Conservation (phyloP, 2,113 vertebrate species). For the Cavia aperea region DNA sequence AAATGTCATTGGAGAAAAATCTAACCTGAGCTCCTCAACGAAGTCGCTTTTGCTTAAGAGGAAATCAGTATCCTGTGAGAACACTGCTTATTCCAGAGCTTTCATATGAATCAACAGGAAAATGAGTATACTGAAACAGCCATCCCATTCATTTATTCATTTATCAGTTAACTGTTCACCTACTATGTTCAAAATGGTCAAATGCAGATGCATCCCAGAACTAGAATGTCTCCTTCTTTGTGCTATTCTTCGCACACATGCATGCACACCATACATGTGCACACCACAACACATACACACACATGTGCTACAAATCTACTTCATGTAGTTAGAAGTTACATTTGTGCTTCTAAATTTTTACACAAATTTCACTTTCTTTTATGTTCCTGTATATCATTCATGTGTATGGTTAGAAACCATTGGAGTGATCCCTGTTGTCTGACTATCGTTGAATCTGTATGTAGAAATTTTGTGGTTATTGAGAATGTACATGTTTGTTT, state of each 20-base stretch:
- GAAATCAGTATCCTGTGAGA: neutral
- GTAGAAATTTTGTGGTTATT: neutral
- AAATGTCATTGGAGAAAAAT: constrained; percentile 1
- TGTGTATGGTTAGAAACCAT: neutral
- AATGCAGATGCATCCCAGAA: neutral
- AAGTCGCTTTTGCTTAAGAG: neutral
- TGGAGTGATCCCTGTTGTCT: neutral
- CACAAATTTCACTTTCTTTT: neutral
- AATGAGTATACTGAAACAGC: neutral
- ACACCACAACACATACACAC: neutral
- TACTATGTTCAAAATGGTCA: neutral
- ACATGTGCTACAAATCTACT: neutral
- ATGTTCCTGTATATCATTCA: neutral
- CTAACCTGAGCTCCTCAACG: neutral
- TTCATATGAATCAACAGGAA: neutral
- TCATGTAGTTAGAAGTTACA: neutral
- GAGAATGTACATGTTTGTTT: neutral
- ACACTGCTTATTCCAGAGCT: neutral
- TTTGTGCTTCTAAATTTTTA: neutral
- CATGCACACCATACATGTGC: too few species aligned
- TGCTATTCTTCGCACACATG: neutral
- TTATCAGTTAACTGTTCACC: neutral
- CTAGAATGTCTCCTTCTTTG: neutral
- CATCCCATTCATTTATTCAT: neutral
- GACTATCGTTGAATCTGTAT: neutral